A percentile compares a stretch with the other conserved stretches of the same genome.
phyloP scores from a whole-genome alignment of 2,888 invertebrate species.

The Didymodactylos carnosus region DNA sequence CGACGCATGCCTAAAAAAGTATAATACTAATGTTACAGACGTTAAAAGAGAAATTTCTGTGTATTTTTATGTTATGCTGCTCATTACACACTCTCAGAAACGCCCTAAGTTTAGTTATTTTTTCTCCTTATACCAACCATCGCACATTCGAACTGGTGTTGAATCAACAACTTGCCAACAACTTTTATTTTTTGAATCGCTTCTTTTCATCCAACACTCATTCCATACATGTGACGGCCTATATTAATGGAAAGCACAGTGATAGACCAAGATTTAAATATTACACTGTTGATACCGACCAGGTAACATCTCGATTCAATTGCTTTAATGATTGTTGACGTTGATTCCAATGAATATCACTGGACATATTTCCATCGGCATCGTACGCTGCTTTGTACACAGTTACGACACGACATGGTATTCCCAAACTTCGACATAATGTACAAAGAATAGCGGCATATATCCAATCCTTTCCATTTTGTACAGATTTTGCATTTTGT shows the following conservation, averaged over 20 bases:
- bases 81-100: no score
- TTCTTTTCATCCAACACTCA: neutral
- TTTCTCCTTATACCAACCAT: neutral
- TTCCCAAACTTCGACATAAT: neutral
- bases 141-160: neutral
- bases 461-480: neutral
- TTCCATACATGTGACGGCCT: neutral
- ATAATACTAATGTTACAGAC: neutral
- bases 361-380: neutral
- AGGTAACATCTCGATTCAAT: neutral
- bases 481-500: neutral
- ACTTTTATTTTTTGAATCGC: neutral
- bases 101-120: no score
- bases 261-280: no score
- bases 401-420: neutral
- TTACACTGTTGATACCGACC: neutral
- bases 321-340: neutral
- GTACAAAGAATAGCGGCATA: neutral
- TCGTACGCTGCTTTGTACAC: neutral
- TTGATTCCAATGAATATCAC: neutral
- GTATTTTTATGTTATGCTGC: no score
- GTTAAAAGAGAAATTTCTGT: neutral
- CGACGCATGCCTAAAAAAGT: neutral
- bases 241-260: no score
- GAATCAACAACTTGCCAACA: neutral